Base-by-base conservation (phyloP, 2,113 vertebrate species). In the Burhinus bistriatus region DNA sequence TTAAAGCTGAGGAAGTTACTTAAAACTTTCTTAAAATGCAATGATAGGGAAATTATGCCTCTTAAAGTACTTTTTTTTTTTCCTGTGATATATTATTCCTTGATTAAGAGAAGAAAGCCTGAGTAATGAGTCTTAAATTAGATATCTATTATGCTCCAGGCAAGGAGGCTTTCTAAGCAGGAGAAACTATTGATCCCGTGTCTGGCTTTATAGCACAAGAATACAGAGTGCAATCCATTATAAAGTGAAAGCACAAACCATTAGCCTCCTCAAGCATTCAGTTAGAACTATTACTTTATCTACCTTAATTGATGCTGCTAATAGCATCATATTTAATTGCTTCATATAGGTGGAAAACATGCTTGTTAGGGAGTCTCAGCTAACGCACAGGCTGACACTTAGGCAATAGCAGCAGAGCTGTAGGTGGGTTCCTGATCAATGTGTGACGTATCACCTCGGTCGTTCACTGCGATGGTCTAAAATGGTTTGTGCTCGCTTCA, bases 271-370 rank as follows among this genome's bases (percentile, higher is more conserved):
- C 59, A 44, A 96, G 93, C 96, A 97, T 98, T 97, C 98, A 95
- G 94, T 97, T 98, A 97, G 92, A 64, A 64, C 97, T 96, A 97
- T 98, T 98, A 98, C 96, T 98, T 98, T 97, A 97, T 97, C 97
- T 97, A 69, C 96, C 95, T 97, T 98, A 98, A 97, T 97, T 98
- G 97, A 97, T 96, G 91, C 77, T 94, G 68, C 93, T 97, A 98
- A 97, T 97, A 97, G 95, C 90, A 97, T 98, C 93, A 96, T 98
- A 97, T 97, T 96, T 98, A 98, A 97, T 97, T 98, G 90, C 92
- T 97, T 65, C 62, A 82, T 89, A 81, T 64, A 87, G 94, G 93
- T 88, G 85, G 91, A 73, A 93, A 96, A 93, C 22, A 57, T 81
- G 51, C 87, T 97, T 97, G 91, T 94, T 98, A 97, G 93, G 83